These are phyloP conservation scores for Xestia sexstrigata DNA, from an alignment of 2,888 invertebrate genomes.

Conservation along the genomic window DNA sequence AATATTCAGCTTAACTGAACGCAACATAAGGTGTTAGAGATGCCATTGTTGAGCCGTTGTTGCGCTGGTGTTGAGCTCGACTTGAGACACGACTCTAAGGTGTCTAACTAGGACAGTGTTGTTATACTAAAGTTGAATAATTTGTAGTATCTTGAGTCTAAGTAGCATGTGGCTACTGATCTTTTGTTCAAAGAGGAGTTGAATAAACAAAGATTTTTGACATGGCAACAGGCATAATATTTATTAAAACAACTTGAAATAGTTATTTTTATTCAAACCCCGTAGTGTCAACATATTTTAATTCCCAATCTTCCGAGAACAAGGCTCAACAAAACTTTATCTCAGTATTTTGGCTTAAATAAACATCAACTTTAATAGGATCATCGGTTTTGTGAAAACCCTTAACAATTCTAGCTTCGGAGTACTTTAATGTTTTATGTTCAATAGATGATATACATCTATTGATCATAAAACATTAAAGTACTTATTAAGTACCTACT, in stretches of 20 bases:
- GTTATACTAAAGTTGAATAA: background rate
- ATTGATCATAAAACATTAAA: too few relatives aligned
- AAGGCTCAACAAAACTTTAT: slow-evolving; percentile 3
- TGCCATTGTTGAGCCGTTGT: slow-evolving; percentile 14
- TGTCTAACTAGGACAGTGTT: background rate
- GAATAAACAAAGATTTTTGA: background rate
- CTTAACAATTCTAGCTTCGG: slow-evolving; percentile 5
- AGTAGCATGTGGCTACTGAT: too few relatives aligned
- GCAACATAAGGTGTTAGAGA: background rate
- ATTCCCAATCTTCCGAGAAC: background rate
- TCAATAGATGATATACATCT: background rate
- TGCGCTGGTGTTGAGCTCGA: slow-evolving; percentile 9
- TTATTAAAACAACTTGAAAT: background rate
- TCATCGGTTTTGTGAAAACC: slow-evolving; percentile 6
- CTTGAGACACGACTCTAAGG: slow-evolving; percentile 6
- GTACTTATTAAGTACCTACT: background rate
- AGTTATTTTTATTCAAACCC: background rate
- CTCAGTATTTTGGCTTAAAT: slow-evolving; percentile 15
- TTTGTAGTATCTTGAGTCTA: background rate
- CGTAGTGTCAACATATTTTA: background rate
- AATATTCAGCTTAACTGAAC: slow-evolving; percentile 3
- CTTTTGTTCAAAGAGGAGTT: background rate
- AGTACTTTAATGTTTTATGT: slow-evolving; percentile 1
- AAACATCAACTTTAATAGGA: slow-evolving; percentile 13
- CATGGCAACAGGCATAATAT: too few relatives aligned